Evolutionary conservation across 1,140 invertebrate genomes (phyloP).

Genomic region (Caenorhabditis briggsae): DNA sequence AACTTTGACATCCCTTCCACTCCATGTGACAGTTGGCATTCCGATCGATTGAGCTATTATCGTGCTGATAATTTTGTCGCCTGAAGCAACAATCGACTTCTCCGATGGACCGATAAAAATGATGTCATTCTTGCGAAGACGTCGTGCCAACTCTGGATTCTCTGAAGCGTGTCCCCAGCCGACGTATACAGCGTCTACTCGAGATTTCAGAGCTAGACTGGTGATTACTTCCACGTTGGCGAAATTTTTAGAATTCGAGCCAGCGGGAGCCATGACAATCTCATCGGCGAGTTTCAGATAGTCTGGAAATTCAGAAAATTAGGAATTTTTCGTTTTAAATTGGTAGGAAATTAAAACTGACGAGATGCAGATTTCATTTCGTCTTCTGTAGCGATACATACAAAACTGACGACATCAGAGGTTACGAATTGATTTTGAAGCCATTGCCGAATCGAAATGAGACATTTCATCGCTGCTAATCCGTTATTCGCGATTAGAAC

Average conservation of each 20-base stretch:
- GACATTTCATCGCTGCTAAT: slow-evolving; percentile 99
- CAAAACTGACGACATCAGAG: slow-evolving; percentile 93
- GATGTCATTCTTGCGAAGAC: slow-evolving; percentile 89
- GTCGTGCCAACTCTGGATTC: slow-evolving; percentile 92
- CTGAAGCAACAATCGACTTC: slow-evolving; percentile 97
- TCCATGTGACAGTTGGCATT: slow-evolving; percentile 98
- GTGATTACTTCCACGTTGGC: slow-evolving; percentile 98
- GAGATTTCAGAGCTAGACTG: slow-evolving; percentile 80
- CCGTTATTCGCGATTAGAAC: slow-evolving; percentile 99
- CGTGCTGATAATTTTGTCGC: slow-evolving; percentile 98
- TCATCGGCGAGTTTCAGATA: slow-evolving; percentile 99
- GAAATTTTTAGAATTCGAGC: slow-evolving; percentile 99
- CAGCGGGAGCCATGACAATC: slow-evolving; percentile 96
- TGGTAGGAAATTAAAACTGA: slow-evolving; percentile 67
- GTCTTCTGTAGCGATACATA: slow-evolving; percentile 98
- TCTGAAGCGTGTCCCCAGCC: slow-evolving; percentile 99
- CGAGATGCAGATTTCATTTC: slow-evolving; percentile 87
- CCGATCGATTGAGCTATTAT: slow-evolving; percentile 98
- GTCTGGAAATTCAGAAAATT: slow-evolving; percentile 81
- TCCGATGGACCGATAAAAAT: slow-evolving; percentile 90
- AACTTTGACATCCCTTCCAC: slow-evolving; percentile 84
- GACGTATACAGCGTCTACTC: slow-evolving; percentile 92
- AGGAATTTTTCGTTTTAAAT: background rate
- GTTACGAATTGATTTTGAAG: slow-evolving; percentile 95
- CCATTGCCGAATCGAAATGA: slow-evolving; percentile 96